phyloP scores from a whole-genome alignment of 2,113 vertebrate species.

The Pseudorasbora parva region DNA sequence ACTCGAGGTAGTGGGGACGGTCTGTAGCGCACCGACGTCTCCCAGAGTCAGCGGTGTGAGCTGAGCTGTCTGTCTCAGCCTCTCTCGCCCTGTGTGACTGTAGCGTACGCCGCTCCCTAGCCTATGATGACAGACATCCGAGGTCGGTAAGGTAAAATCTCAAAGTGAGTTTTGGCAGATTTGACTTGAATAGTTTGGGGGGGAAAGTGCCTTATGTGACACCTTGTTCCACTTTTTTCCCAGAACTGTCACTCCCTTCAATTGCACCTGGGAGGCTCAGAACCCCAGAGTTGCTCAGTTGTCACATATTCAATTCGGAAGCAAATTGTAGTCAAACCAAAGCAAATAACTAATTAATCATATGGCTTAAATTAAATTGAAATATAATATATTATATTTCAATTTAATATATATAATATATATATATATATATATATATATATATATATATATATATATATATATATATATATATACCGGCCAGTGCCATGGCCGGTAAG shows the following conservation, averaged over 20 bases:
- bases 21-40: not conserved
- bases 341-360: not conserved
- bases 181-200: not conserved
- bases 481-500: too few relatives aligned
- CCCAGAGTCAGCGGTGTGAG: not conserved
- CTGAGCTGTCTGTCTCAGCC: not conserved
- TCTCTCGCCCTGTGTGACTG: not conserved
- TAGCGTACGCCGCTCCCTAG: not conserved
- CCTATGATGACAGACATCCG: not conserved
- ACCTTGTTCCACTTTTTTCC: slow-evolving; percentile 17
- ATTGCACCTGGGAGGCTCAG: not conserved
- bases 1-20: not conserved
- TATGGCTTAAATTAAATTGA: not conserved
- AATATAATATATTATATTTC: too few relatives aligned
- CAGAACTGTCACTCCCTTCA: not conserved
- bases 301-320: not conserved
- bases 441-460: too few relatives aligned
- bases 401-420: too few relatives aligned
- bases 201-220: not conserved
- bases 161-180: slow-evolving; percentile 18
- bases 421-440: too few relatives aligned
- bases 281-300: not conserved
- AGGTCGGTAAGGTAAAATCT: slow-evolving; percentile 13
- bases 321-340: not conserved
- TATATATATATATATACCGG: too few relatives aligned